phyloP scores from a whole-genome alignment of 2,113 vertebrate genomes.

The Embiotoca jacksoni region DNA sequence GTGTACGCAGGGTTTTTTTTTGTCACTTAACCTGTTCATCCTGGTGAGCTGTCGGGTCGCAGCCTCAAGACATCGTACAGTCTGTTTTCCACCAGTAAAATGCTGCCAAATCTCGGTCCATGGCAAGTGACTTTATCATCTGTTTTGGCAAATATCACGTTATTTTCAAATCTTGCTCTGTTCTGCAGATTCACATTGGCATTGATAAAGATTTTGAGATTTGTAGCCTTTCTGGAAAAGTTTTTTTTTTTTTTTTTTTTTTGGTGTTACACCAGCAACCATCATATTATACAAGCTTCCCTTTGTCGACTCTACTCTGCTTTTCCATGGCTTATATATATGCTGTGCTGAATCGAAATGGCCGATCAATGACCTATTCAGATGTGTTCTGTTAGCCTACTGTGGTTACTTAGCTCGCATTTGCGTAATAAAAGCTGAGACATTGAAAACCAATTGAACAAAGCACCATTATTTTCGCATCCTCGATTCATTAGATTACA shows the following conservation, averaged over 20 bases:
- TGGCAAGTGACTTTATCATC: slow-evolving; percentile 51
- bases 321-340: slow-evolving; percentile 26
- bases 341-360: slow-evolving; percentile 36
- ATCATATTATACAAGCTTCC: background rate
- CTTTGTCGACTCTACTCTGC: slow-evolving; percentile 6
- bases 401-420: slow-evolving; percentile 17
- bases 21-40: slow-evolving; percentile 43
- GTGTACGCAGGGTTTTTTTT: slow-evolving; percentile 27
- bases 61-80: slow-evolving; percentile 39
- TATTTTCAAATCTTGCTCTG: slow-evolving; percentile 15
- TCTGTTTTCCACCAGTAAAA: slow-evolving; percentile 40
- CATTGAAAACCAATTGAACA: slow-evolving; percentile 26
- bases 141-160: slow-evolving; percentile 41
- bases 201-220: background rate
- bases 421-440: slow-evolving; percentile 47
- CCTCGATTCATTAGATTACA: background rate
- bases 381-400: slow-evolving; percentile 29
- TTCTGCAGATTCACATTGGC: background rate
- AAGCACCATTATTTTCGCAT: background rate
- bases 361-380: slow-evolving; percentile 50
- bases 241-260: background rate
- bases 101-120: slow-evolving; percentile 29
- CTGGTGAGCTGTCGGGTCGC: slow-evolving; percentile 36
- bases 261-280: background rate
- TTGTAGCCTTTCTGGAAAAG: background rate